Evolutionary conservation across 2,888 invertebrate species (phyloP), one percentile per base, ranked within the genome.

Genomic region (Callinectes sapidus): DNA sequence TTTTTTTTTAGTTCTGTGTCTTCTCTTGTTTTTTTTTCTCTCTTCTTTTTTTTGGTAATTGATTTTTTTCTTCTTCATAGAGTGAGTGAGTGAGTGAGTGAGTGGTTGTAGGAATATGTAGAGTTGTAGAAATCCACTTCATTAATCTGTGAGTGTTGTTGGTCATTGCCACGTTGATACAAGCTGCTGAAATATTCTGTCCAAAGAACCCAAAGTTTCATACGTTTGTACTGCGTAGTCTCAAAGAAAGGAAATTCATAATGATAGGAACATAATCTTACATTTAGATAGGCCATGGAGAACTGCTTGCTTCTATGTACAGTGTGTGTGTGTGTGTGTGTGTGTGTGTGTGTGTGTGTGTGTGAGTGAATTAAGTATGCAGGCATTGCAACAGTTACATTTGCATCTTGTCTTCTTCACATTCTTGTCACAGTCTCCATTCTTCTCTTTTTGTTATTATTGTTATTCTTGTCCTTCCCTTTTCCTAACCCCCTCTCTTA

Each of bases 201-300:
- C 81, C 81, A 81, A 81, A 81, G 81, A 35, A 81, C 81, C 81
- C 32, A 81, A n/a, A 32, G 35, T 81, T 81, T 81, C 32, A 81
- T 81, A 81, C 18, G 18, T 81, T 81, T 81, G 81, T 81, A 81
- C 81, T 32, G 35, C 13, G 28, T 61, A 71, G 71, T 81, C 32
- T 81, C 81, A 16, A 35, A 81, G 18, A 13, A 35, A 35, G 3
- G 2, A 3, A 35, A 35, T 81, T 81, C 35, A 77, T 77, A 77
- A 77, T 23, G 71, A 71, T n/a, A 71, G n/a, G 23, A 71, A 71
- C n/a, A 28, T 28, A 28, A 71, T 28, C 28, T 71, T 28, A 28
- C 13, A 13, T 71, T 18, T 81, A 81, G 81, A 13, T 81, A 81
- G 81, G 81, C 28, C 71, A 77, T 81, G 32, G 35, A 32, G n/a